Evolutionary conservation across 2,113 vertebrate species (phyloP).

Genomic region (Microtus montanus): DNA sequence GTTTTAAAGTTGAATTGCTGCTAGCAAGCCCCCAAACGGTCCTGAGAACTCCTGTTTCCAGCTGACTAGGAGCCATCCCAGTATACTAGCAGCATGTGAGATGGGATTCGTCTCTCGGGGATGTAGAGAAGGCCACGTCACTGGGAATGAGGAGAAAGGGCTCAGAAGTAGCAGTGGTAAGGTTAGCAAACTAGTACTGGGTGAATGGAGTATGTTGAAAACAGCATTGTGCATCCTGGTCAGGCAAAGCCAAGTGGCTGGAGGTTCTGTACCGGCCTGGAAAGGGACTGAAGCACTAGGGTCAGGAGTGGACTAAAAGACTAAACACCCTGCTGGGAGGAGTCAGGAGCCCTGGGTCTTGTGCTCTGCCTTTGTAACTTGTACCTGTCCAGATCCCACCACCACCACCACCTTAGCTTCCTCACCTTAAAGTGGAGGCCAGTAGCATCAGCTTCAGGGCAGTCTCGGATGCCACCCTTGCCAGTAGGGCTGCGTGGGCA

Average conservation of each 20-base stretch:
- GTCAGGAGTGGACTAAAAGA: background rate
- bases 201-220: background rate
- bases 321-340: background rate
- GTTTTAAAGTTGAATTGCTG: background rate
- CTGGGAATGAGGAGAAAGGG: background rate
- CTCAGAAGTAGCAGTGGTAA: background rate
- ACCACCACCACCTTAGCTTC: background rate
- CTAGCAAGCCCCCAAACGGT: background rate
- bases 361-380: background rate
- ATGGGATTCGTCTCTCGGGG: background rate
- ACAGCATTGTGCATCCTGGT: background rate
- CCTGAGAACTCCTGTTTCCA: constrained; percentile 12
- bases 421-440: background rate
- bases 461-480: background rate
- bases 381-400: background rate
- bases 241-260: background rate
- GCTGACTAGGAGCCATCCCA: background rate
- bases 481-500: background rate
- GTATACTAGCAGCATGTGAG: background rate
- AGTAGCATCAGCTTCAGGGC: background rate
- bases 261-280: background rate
- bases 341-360: background rate
- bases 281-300: background rate
- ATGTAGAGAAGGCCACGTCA: background rate
- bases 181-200: background rate